Evolutionary conservation across 2,888 invertebrate species (phyloP).

Genomic region (Tanytarsus gracilentus): DNA sequence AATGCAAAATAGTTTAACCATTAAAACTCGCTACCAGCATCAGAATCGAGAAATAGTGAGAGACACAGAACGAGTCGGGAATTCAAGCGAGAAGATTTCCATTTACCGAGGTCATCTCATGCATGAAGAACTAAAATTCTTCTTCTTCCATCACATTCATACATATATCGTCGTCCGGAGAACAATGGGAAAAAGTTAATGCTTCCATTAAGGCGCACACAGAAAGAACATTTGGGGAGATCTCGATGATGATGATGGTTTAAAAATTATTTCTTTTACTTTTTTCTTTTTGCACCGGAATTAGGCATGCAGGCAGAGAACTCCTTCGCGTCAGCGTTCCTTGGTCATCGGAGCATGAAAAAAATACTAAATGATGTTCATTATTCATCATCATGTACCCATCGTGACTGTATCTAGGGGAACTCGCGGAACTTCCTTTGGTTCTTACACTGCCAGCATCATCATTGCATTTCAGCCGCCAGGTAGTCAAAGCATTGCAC

Average conservation of each 20-base stretch:
- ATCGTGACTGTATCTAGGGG: slow-evolving; percentile 12
- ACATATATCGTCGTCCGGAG: slow-evolving; percentile 1
- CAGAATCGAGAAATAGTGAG: too few species aligned
- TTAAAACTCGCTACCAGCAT: slow-evolving; percentile 22
- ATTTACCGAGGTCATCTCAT: slow-evolving; percentile 27
- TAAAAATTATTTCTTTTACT: too few species aligned
- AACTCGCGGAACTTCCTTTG: neutral
- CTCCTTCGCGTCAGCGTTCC: too few species aligned
- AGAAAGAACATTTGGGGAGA: neutral
- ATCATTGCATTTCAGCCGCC: neutral
- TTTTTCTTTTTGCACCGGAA: neutral
- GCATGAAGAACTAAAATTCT: slow-evolving; percentile 16
- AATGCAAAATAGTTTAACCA: slow-evolving; percentile 23
- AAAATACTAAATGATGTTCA: slow-evolving; percentile 3
- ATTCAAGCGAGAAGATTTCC: slow-evolving; percentile 26
- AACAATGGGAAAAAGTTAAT: slow-evolving; percentile 12
- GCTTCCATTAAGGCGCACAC: neutral
- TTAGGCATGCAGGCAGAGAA: neutral
- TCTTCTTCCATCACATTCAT: neutral
- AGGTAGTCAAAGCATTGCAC: slow-evolving; percentile 9
- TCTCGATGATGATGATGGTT: too few species aligned
- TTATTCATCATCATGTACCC: slow-evolving; percentile 15
- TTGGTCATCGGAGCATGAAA: too few species aligned
- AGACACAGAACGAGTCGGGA: too few species aligned
- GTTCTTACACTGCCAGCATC: neutral